phyloP scores from a whole-genome alignment of 2,797 vertebrate species.

The Melanotaenia parkinsoni region DNA sequence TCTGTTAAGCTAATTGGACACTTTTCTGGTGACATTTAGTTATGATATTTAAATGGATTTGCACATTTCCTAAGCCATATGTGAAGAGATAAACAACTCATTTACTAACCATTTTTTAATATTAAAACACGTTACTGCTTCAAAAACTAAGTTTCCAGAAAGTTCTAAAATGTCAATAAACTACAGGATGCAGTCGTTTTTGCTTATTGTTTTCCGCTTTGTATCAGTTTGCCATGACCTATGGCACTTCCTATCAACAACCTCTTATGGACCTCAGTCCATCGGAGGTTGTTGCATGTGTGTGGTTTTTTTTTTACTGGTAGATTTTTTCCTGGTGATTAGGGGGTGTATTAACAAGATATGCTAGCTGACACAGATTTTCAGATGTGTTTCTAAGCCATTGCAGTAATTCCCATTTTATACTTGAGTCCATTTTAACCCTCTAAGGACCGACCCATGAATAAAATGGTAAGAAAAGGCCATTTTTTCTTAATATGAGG shows the following conservation, averaged over 20 bases:
- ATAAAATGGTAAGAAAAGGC: too few relatives aligned
- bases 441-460: too few relatives aligned
- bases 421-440: background rate
- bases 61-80: too few relatives aligned
- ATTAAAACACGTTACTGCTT: too few relatives aligned
- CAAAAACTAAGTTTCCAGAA: too few relatives aligned
- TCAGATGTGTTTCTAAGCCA: background rate
- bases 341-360: background rate
- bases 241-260: too few relatives aligned
- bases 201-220: background rate
- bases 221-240: background rate
- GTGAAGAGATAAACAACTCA: too few relatives aligned
- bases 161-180: too few relatives aligned
- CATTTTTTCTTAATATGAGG: too few relatives aligned
- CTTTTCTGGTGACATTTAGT: background rate
- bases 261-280: background rate
- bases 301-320: too few relatives aligned
- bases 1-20: conserved; percentile 13
- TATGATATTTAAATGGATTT: too few relatives aligned
- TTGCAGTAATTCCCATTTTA: background rate
- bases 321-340: background rate
- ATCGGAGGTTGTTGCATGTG: background rate
- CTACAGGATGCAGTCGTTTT: background rate
- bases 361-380: background rate
- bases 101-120: too few relatives aligned